Base-by-base conservation (phyloP, 2,113 vertebrate species). In the Poecile atricapillus region DNA sequence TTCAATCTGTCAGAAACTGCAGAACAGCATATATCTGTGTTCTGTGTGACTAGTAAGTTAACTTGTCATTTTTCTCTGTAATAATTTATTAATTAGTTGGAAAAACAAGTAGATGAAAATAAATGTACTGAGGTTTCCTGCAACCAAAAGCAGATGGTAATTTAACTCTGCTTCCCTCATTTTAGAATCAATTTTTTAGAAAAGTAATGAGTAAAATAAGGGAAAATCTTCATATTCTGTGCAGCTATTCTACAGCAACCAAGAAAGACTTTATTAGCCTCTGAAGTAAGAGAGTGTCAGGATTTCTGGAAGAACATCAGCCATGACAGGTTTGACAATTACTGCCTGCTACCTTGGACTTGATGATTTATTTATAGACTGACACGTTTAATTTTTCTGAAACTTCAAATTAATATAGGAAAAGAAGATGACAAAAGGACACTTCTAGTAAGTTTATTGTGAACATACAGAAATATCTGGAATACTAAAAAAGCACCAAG, bases 21-120 rank as follows among this genome's bases (percentile, higher is more conserved):
- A 78, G 53, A 91, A 59, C 28, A 84, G 63, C 55, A 75, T 60
- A 67, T 78, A 87, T 70, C 41, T 78, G 43, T 73, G 49, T 75
- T 60, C 44, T 93, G 9, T 81, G 56, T 79, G 81, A 84, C 68
- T 68, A 79, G 43, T 39, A 91, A 94, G 64, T 91, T 91, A 87
- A 87, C 73, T 46, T 89, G 78, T 67, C 69, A 82, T 64, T 27
- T 87, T 91, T 82, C 33, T 44, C 69, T 85, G n/a, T 87, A 94
- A 94, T 91, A 5, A 79, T 85, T 84, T 64, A 87, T 91, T 85
- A 91, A 91, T 83, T 93, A 94, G 60, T 60, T 82, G 56, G 33
- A 87, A 55, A 95, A 94, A 87, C 25, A 89, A 89, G 37, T 78
- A 84, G 65, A 87, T 79, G 30, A 89, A 93, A 93, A 93, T 59